Evolutionary conservation across 2,113 vertebrate species (phyloP).

Genomic region (Acrocephalus kingi): DNA sequence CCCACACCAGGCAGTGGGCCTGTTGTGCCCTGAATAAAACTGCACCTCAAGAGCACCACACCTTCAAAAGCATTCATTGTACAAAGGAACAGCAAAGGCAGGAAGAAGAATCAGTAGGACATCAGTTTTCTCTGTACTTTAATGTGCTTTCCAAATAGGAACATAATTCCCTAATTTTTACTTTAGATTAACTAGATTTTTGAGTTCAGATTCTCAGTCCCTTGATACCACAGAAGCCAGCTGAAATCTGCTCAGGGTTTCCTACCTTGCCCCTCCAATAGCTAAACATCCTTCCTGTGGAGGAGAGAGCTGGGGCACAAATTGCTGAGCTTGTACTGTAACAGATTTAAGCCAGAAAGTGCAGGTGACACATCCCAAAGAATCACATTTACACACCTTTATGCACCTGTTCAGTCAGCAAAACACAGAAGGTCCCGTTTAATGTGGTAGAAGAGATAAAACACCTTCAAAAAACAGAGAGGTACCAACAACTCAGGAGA

Average conservation of each 20-base stretch:
- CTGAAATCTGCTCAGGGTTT: background rate
- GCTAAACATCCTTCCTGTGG: background rate
- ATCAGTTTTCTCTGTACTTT: background rate
- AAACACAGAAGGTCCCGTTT: background rate
- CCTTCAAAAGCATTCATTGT: background rate
- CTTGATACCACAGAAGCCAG: background rate
- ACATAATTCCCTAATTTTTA: background rate
- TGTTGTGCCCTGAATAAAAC: background rate
- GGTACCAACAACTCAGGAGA: background rate
- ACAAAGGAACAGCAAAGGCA: background rate
- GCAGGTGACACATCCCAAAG: background rate
- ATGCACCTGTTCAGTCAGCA: background rate
- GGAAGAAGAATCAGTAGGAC: background rate
- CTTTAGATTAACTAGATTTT: background rate
- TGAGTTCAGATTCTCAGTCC: background rate
- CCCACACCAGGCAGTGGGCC: accelerated
- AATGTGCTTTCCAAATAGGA: background rate
- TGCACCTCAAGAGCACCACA: background rate
- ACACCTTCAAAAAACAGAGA: background rate
- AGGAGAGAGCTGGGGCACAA: background rate
- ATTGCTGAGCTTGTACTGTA: background rate
- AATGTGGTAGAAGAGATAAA: background rate
- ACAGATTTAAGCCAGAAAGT: background rate
- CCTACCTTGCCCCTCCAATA: background rate
- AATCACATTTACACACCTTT: background rate